Conservation (phyloP, 2,113 vertebrate species). For the Synodontis membranacea region DNA sequence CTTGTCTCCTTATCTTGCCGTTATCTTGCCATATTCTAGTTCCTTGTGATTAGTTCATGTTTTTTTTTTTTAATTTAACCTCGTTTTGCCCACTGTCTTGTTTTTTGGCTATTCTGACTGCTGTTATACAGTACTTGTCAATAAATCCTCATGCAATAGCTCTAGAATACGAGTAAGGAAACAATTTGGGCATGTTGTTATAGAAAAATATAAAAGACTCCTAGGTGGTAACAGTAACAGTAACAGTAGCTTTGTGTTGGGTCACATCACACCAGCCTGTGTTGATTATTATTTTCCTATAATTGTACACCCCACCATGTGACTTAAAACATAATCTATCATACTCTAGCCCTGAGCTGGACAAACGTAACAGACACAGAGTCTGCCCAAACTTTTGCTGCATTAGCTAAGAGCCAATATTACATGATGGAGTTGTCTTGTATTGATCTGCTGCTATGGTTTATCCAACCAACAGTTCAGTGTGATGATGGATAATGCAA, state of each 20-base stretch:
- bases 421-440: neutral
- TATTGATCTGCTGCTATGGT: neutral
- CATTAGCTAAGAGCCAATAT: constrained; percentile 8
- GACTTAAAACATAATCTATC: neutral
- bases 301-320: neutral
- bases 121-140: neutral
- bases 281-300: neutral
- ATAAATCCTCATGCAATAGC: neutral
- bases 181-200: neutral
- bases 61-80: too few species aligned
- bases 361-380: neutral
- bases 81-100: neutral
- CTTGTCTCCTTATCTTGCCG: neutral
- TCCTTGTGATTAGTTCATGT: neutral
- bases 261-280: neutral
- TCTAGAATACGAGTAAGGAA: neutral
- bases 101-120: neutral
- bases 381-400: neutral
- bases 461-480: neutral
- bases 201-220: neutral
- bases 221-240: neutral
- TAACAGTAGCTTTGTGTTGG: neutral
- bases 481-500: constrained; percentile 14
- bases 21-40: neutral
- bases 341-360: neutral